These are phyloP conservation scores for Aphelenchoides avenae DNA, from an alignment of 1,140 invertebrate genomes.

Conservation along the genomic window DNA sequence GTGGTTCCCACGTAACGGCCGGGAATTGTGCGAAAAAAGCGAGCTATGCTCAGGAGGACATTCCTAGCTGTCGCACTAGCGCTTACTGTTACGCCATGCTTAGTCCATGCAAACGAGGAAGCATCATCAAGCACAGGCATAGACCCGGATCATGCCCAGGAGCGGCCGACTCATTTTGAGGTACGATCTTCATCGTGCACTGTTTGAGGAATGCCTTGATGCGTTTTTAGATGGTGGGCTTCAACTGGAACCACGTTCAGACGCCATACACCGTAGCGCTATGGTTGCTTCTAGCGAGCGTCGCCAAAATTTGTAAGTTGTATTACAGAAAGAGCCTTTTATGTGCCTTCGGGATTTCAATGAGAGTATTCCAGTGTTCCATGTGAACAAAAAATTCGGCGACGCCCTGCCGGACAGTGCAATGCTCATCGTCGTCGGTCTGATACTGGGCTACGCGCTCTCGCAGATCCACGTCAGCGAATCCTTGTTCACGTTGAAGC, in stretches of 20 bases:
- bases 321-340: constrained; percentile 1
- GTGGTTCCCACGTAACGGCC: too few species aligned
- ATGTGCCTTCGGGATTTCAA: constrained; percentile 8
- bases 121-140: too few species aligned
- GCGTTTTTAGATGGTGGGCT: constrained; percentile 38
- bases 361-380: constrained; percentile 49
- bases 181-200: too few species aligned
- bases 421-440: constrained; percentile 54
- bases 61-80: too few species aligned
- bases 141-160: too few species aligned
- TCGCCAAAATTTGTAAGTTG: constrained; percentile 55
- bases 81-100: too few species aligned
- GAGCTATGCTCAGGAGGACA: too few species aligned
- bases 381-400: constrained; percentile 51
- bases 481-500: constrained; percentile 37
- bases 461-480: constrained; percentile 34
- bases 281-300: constrained; percentile 49
- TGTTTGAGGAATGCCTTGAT: too few species aligned
- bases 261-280: constrained; percentile 39
- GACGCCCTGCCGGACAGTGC: constrained; percentile 53
- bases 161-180: too few species aligned
- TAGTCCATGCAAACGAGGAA: too few species aligned
- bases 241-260: constrained; percentile 44
- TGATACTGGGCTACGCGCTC: constrained; percentile 44
- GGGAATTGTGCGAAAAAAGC: too few species aligned